phyloP scores from a whole-genome alignment of 2,113 vertebrate species.

The Muscicapa adusta region DNA sequence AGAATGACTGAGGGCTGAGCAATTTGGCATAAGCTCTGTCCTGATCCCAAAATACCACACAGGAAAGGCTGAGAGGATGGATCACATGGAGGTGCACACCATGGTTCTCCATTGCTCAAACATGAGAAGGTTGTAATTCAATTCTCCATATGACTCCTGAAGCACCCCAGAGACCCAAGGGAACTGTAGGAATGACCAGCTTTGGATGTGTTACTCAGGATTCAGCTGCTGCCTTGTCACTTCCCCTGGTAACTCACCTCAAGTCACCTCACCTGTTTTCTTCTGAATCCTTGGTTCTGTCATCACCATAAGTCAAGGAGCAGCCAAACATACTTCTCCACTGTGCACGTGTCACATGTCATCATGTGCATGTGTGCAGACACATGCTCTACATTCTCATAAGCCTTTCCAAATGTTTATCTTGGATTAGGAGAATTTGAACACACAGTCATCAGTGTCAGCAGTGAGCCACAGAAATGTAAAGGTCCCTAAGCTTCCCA shows the following conservation, averaged over 20 bases:
- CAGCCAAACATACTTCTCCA: not conserved
- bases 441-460: not conserved
- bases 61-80: not conserved
- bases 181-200: not conserved
- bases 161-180: not conserved
- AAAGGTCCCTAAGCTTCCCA: not conserved
- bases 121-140: not conserved
- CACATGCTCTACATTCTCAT: not conserved
- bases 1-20: not conserved
- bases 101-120: not conserved
- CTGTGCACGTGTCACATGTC: not conserved
- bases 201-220: not conserved
- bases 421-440: not conserved
- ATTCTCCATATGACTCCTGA: not conserved
- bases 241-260: not conserved
- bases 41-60: not conserved
- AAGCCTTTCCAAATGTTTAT: not conserved
- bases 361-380: not conserved
- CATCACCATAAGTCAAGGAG: not conserved
- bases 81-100: not conserved
- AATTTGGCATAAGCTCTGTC: not conserved
- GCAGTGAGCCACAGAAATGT: not conserved
- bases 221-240: not conserved
- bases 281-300: not conserved
- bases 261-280: not conserved